Evolutionary conservation across 2,113 vertebrate species (phyloP).

Genomic region (Tychaedon coryphoeus): DNA sequence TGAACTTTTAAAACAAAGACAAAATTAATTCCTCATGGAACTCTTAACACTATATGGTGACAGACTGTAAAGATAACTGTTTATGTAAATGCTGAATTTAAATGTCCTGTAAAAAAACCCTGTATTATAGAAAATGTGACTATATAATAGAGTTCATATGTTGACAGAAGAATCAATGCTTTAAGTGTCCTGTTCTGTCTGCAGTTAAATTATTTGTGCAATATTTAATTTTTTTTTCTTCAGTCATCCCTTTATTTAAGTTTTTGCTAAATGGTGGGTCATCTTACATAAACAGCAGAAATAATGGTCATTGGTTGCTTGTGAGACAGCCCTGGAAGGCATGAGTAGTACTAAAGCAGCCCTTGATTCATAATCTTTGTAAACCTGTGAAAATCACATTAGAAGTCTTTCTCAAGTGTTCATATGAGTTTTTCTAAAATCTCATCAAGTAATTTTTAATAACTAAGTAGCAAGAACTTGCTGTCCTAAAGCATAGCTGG

Average conservation of each 20-base stretch:
- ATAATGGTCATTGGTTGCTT: background rate
- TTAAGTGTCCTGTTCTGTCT: slow-evolving; percentile 66
- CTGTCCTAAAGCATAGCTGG: background rate
- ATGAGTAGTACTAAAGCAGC: background rate
- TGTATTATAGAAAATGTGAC: slow-evolving; percentile 69
- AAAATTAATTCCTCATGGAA: slow-evolving; percentile 63
- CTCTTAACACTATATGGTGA: background rate
- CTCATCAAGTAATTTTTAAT: background rate
- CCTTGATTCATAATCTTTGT: background rate
- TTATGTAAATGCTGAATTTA: slow-evolving; percentile 64
- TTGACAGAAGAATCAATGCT: slow-evolving; percentile 47
- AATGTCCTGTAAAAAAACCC: slow-evolving; percentile 61
- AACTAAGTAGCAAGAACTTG: background rate
- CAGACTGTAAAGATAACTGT: slow-evolving; percentile 61
- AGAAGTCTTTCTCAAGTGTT: background rate
- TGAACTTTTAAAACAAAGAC: slow-evolving; percentile 87
- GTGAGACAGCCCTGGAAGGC: background rate
- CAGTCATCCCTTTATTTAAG: slow-evolving; percentile 36
- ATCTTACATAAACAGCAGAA: slow-evolving; percentile 26
- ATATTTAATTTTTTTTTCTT: slow-evolving; percentile 74
- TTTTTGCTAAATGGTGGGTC: slow-evolving; percentile 39
- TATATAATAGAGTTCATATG: slow-evolving; percentile 64
- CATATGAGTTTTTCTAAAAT: background rate
- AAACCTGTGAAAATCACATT: background rate
- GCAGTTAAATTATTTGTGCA: slow-evolving; percentile 81